phyloP scores from a whole-genome alignment of 2,797 vertebrate genomes.

The Acipenser transmontanus region DNA sequence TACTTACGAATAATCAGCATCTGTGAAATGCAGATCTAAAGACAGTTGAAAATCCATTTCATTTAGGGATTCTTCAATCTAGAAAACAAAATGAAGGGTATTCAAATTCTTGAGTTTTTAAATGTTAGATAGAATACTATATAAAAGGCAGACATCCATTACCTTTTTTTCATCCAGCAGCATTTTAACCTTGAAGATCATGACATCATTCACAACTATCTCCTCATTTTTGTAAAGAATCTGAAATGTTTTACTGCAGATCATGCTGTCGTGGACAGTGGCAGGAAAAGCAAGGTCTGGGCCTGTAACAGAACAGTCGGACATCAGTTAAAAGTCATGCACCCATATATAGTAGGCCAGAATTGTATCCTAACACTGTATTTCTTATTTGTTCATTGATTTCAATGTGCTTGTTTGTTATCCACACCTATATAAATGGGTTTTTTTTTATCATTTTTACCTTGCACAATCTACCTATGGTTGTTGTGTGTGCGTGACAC shows the following conservation, averaged over 20 bases:
- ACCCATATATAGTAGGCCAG: no score
- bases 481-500: no score
- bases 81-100: slow-evolving; percentile 35
- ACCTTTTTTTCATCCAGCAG: slow-evolving; percentile 94
- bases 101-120: no score
- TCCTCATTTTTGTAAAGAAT: slow-evolving; percentile 98
- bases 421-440: no score
- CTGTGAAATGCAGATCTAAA: slow-evolving; percentile 91
- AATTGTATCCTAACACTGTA: no score
- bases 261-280: slow-evolving; percentile 79
- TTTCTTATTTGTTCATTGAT: no score
- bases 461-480: no score
- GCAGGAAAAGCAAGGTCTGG: slow-evolving; percentile 89
- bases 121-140: no score
- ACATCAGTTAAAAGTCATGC: no score
- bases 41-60: slow-evolving; percentile 92
- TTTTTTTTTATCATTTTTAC: no score
- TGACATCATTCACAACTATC: slow-evolving; percentile 87
- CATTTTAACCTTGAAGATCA: slow-evolving; percentile 97
- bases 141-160: slow-evolving; percentile 20
- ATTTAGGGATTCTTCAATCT: slow-evolving; percentile 92
- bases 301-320: slow-evolving; percentile 49
- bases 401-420: no score
- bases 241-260: slow-evolving; percentile 97
- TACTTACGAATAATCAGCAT: slow-evolving; percentile 94